A percentile compares a stretch with the other conserved stretches of the same genome.
Evolutionary conservation across 2,797 vertebrate genomes (phyloP).

Genomic region (Calcarius lapponicus): DNA sequence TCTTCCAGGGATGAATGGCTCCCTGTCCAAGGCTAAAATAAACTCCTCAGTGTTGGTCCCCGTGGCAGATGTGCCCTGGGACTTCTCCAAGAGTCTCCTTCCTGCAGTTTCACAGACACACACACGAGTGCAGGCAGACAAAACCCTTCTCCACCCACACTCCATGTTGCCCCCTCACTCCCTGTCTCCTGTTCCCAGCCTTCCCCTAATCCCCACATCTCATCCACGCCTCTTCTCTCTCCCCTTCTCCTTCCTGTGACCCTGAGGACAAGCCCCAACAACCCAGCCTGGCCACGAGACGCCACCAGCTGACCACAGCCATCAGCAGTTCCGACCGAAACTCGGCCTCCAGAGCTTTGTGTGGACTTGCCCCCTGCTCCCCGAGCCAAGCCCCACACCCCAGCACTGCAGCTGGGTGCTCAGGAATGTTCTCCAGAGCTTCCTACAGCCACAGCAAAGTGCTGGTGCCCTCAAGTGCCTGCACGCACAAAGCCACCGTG

Average conservation of each 20-base stretch:
- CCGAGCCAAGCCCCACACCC: conserved; percentile 41
- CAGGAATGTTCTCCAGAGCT: neutral
- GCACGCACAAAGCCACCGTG: neutral
- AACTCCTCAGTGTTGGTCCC: neutral
- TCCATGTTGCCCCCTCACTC: neutral
- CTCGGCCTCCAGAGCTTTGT: conserved; percentile 42
- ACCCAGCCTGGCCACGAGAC: neutral
- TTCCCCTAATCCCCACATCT: neutral
- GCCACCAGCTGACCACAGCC: conserved; percentile 48
- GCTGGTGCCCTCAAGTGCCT: conserved; percentile 40
- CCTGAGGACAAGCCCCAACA: conserved; percentile 45
- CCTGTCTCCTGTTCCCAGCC: neutral
- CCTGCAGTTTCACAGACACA: neutral
- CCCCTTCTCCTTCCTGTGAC: neutral
- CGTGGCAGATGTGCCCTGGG: neutral
- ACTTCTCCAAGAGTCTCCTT: neutral
- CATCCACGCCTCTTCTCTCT: neutral
- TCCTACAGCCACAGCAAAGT: conserved; percentile 30
- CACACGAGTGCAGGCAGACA: neutral
- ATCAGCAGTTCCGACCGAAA: conserved; percentile 32
- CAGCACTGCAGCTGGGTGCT: neutral
- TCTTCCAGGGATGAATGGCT: neutral
- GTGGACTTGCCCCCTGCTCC: conserved; percentile 18
- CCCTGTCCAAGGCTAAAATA: neutral
- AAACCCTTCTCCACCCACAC: neutral